Evolutionary conservation across 2,797 vertebrate genomes (phyloP).

Genomic region (Myotis vivesi): DNA sequence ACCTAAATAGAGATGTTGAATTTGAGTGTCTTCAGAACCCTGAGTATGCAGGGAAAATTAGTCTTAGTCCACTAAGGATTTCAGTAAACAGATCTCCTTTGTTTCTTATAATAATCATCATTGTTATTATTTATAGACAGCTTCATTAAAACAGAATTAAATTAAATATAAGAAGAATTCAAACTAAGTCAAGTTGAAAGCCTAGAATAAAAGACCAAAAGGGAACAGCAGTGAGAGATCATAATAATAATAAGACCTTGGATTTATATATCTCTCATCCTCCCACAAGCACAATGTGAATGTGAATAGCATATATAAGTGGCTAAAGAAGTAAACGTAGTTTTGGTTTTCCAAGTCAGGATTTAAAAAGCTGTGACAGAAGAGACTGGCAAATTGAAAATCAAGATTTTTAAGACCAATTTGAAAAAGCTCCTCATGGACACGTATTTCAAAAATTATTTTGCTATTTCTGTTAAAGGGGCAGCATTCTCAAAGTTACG

Average conservation of each 20-base stretch:
- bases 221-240: conserved; percentile 51
- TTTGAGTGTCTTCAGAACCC: background rate
- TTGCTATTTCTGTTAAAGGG: conserved; percentile 20
- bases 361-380: conserved; percentile 60
- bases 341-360: conserved; percentile 46
- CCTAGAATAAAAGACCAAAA: conserved; percentile 55
- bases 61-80: conserved; percentile 1
- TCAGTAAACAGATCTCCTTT: background rate
- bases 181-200: conserved; percentile 50
- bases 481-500: background rate
- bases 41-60: background rate
- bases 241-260: conserved; percentile 68
- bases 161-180: conserved; percentile 53
- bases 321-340: conserved; percentile 40
- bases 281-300: conserved; percentile 56
- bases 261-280: conserved; percentile 65
- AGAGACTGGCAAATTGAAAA: conserved; percentile 36
- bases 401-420: conserved; percentile 32
- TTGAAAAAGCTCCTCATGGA: conserved; percentile 35
- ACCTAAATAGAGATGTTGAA: background rate
- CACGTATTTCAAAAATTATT: conserved; percentile 1
- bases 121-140: conserved; percentile 51
- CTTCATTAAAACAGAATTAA: conserved; percentile 55
- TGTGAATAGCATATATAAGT: conserved; percentile 61
- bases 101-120: conserved; percentile 41